Base-by-base conservation (phyloP, 2,113 vertebrate genomes). In the Anguilla rostrata region DNA sequence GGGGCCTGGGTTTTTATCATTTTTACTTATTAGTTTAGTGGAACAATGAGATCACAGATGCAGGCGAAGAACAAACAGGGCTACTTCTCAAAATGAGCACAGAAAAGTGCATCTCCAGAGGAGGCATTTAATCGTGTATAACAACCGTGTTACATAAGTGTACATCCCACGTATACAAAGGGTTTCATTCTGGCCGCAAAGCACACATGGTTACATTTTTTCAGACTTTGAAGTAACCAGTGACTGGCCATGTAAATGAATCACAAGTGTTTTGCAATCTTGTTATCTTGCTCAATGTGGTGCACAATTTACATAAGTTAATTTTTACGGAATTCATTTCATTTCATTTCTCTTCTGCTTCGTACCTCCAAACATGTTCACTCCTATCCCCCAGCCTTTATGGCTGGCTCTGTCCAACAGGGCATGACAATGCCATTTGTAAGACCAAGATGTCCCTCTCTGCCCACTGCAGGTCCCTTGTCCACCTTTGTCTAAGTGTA, bases 401-500 rank as follows among this genome's bases (percentile, higher is more conserved):
- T 75, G 8, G 9, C 71, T 75, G 71, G n/a, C n/a, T 29, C 26
- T 75, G 71, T 75, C 71, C 71, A 75, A 75, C 34, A n/a, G n/a
- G 71, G 71, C 71, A 75, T 75, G 26, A 75, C 12, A n/a, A n/a
- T 34, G n/a, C 9, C 7, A 75, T 75, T 29, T n/a, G 71, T n/a
- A 75, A 75, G 9, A 75, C n/a, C 71, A 75, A 75, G 71, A 75
- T 75, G n/a, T 9, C 71, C 71, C 71, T 75, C 43, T 82, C 43
- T 26, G 46, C 46, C 81, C 46, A 18, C 20, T 49, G 43, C 81
- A n/a, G 40, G 81, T 53, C 82, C 26, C 56, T 83, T 49, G 26
- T 83, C 82, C 29, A 34, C 29, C 34, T 57, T 83, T 83, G 82
- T 83, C 49, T 34, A 5, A 18, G 49, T 83, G 82, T 83, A 56